Evolutionary conservation across 64 coral and sea anemone genomes (phyloP), one percentile per base, ranked within the genome.

Genomic region (Stichodactyla mertensii): DNA sequence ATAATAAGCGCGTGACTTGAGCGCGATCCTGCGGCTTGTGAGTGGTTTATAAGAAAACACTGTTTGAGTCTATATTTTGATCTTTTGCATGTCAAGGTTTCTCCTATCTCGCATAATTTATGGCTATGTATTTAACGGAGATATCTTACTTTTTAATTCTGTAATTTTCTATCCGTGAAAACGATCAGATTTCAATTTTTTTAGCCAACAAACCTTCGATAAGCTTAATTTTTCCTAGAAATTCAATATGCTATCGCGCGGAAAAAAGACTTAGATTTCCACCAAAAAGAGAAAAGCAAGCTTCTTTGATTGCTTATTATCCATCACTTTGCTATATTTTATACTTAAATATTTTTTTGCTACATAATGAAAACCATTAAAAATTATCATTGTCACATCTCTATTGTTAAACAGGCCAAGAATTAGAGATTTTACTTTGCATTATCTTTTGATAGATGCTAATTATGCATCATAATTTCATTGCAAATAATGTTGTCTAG

Each of bases 1-100:
- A 10, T 24, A 54, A 82, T n/a, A n/a, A 12, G 80, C 80, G 80
- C 80, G 55, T 74, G 69, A 74, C 69, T 74, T 24, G 69, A 26
- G 0, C 11, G 5, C 27, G 0, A 7, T 5, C 4, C 24, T 27
- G 69, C 24, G 69, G n/a, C n/a, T 7, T 22, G 10, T n/a, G 24
- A 27, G 9, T 2, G n/a, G 69, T 22, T 66, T 66, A 66, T 4
- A 5, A 74, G 27, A 74, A 74, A 74, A n/a, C 69, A n/a, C 24
- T 13, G 7, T n/a, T 27, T 66, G 62, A n/a, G 18, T 66, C 19
- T 66, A 22, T 66, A 20, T 66, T 22, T n/a, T 66, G 62, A 66
- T 66, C 19, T 66, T 45, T 7, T n/a, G 62, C 9, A 66, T 66
- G 6, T n/a, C 62, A 22, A n/a, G 5, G 7, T 66, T 66, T 66